Base-by-base conservation (phyloP, 1,140 invertebrate species). In the Metaphire vulgaris region DNA sequence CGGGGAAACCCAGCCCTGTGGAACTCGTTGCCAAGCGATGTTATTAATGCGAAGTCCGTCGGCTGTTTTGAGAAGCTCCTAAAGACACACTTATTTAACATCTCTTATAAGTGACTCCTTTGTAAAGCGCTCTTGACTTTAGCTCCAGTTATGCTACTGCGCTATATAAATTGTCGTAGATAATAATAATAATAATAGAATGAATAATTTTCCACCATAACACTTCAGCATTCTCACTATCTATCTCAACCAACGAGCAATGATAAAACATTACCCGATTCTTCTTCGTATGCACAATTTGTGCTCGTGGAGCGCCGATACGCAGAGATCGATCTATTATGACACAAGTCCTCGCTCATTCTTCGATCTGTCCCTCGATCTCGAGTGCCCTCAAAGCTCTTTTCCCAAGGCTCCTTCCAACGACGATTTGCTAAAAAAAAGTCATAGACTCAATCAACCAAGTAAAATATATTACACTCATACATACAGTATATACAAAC, bases 381-480 rank as follows among this genome's bases (percentile, higher is more conserved):
- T 16, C 41, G 41, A 1, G 15, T 30, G 31, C 72, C 31, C 12
- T 73, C 34, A 16, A n/a, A 34, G 41, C 41, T 64, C 12, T 73
- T 73, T 26, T 73, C 72, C 72, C 72, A 73, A 0, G 72, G 72
- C 33, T 73, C 72, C 34, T 34, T 73, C 72, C 72, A 73, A 14
- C 72, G 32, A n/a, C 72, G 32, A 56, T 33, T 73, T 21, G 72
- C 72, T 73, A 34, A 15, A 34, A 71, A 6, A 14, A 71, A 71
- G 6, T 14, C n/a, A 12, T 12, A 68, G 21, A 68, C 12, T 6
- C 67, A 68, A 68, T 21, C n/a, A n/a, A n/a, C n/a, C n/a, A n/a
- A n/a, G n/a, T n/a, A n/a, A n/a, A n/a, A n/a, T n/a, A n/a, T n/a
- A n/a, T n/a, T n/a, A n/a, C n/a, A n/a, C n/a, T n/a, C n/a, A n/a